These are phyloP conservation scores for Apostichopus parvimensis DNA, from an alignment of 35 echinoderm and acorn worm species.

Conservation along the genomic window DNA sequence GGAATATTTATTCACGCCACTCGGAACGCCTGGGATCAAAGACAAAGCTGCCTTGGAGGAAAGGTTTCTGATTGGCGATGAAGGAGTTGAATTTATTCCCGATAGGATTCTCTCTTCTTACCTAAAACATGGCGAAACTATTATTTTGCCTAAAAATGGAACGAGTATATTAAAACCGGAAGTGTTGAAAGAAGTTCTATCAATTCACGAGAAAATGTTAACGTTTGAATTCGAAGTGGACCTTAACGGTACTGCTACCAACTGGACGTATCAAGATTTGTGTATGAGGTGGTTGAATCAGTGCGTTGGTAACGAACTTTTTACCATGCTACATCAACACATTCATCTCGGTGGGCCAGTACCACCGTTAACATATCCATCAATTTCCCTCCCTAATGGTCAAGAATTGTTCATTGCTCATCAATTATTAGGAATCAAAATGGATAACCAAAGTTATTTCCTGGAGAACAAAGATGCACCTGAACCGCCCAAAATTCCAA, in stretches of 20 bases:
- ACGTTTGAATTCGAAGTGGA: conserved; percentile 19
- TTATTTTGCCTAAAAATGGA: conserved; percentile 46
- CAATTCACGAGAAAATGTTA: not conserved
- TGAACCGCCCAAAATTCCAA: not conserved
- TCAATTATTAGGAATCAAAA: conserved; percentile 31
- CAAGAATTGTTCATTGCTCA: conserved; percentile 33
- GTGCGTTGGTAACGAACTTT: conserved; percentile 63
- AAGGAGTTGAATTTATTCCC: conserved; percentile 58
- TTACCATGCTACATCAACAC: conserved; percentile 44
- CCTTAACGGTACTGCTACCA: not conserved
- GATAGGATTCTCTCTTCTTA: conserved; percentile 52
- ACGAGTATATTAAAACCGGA: conserved; percentile 35
- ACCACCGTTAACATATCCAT: conserved; percentile 12
- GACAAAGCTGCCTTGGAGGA: conserved; percentile 14
- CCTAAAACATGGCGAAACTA: conserved; percentile 46
- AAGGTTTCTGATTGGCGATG: conserved; percentile 26
- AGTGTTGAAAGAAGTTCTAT: not conserved
- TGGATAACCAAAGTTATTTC: not conserved
- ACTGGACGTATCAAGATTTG: conserved; percentile 40
- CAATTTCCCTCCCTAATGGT: not conserved
- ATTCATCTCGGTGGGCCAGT: not conserved
- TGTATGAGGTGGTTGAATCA: conserved; percentile 59
- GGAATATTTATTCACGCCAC: conserved; percentile 64
- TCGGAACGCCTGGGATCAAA: conserved; percentile 17
- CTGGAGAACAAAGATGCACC: conserved; percentile 3